Conservation (phyloP, 1,140 invertebrate genomes). For the Diorhabda sublineata region DNA sequence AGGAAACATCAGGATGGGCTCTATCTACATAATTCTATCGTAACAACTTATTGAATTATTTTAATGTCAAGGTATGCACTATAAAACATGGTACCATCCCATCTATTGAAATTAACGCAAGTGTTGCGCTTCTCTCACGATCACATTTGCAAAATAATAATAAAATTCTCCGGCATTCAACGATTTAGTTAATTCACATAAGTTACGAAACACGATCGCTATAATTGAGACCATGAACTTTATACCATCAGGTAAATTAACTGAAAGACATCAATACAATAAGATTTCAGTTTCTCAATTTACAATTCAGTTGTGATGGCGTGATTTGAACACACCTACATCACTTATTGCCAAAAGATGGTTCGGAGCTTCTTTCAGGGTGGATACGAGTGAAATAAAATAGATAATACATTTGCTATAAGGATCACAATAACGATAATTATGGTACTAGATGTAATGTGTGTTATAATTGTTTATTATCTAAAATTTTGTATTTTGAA, state of each 20-base stretch:
- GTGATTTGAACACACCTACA: neutral
- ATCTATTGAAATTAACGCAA: too few species aligned
- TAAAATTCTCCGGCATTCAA: neutral
- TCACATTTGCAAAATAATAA: neutral
- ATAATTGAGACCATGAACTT: neutral
- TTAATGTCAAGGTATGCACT: neutral
- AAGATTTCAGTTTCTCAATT: neutral
- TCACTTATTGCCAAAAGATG: neutral
- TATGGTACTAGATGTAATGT: too few species aligned
- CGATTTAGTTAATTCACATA: constrained; percentile 1
- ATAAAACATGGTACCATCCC: too few species aligned
- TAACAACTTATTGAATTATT: too few species aligned
- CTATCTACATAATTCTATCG: too few species aligned
- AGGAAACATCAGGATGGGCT: too few species aligned
- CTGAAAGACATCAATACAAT: neutral
- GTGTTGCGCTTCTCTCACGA: too few species aligned
- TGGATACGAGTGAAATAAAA: too few species aligned
- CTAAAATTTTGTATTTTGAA: too few species aligned
- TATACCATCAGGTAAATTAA: neutral
- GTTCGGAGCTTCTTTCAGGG: neutral
- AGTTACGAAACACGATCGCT: neutral
- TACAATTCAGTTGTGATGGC: neutral
- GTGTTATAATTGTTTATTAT: too few species aligned
- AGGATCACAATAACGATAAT: too few species aligned
- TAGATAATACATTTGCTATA: too few species aligned